Percentiles rank a stretch among this genome's conserved stretches.
phyloP scores from a whole-genome alignment of 1,140 invertebrate genomes.

The Chironomus striatipennis region DNA sequence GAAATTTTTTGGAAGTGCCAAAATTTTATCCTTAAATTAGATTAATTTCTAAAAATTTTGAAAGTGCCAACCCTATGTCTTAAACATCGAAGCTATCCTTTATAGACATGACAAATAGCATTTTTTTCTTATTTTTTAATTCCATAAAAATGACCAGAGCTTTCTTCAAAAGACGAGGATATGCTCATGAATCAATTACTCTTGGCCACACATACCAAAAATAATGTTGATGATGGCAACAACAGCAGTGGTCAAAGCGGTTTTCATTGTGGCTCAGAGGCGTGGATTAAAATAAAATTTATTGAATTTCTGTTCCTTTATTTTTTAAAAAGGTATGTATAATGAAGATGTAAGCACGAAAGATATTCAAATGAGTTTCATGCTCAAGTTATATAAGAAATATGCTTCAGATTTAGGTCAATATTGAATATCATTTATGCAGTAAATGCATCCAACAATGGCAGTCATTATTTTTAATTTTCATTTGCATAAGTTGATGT shows the following conservation, averaged over 20 bases:
- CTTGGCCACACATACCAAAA: background rate
- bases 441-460: background rate
- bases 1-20: no score
- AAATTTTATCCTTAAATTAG: no score
- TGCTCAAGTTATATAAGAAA: no score
- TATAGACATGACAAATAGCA: no score
- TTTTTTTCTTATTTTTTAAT: no score
- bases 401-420: background rate
- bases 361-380: background rate
- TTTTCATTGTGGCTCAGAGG: background rate
- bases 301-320: background rate
- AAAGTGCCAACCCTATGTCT: no score
- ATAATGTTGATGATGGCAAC: background rate
- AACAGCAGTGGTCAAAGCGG: background rate
- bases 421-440: background rate
- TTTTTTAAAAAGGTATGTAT: background rate
- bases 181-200: background rate
- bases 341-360: background rate
- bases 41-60: no score
- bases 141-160: no score
- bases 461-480: constrained; percentile 2
- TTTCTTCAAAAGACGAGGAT: background rate
- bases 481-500: constrained; percentile 3
- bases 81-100: no score
- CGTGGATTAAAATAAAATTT: background rate